Evolutionary conservation across 2,888 invertebrate species (phyloP), one percentile per base, ranked within the genome.

Genomic region (Oxystoma pomonae): DNA sequence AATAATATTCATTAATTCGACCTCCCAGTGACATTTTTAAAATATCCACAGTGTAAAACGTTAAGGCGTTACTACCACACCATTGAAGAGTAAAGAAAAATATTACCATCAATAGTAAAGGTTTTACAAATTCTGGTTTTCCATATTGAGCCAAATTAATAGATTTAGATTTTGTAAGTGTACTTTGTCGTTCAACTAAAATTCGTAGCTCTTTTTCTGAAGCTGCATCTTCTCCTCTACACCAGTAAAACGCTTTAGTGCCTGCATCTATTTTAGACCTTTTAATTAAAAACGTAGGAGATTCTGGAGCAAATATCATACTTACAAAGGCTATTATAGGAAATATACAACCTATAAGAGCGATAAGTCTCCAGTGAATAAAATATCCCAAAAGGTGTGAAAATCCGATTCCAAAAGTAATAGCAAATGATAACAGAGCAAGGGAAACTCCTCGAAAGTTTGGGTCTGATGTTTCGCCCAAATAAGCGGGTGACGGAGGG

Each of bases 11-110:
- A 35, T 63, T 55, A 16, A 66, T 57, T n/a, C n/a, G 16, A 20
- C 57, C 81, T 1, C 87, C 85, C 0, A 89, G 80, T 53, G 81
- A 81, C 18, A 65, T 57, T 61, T 82, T 81, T 58, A 88, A 84
- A 57, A 89, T 86, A 70, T 85, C 82, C 57, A 88, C 87, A 0
- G 88, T 88, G 75, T 90, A 90, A 65, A 88, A 90, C 1, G 86
- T 85, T 0, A 90, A 82, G 0, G 88, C 88, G 67, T 89, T 89
- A 1, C 87, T 85, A 1, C 90, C 90, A 12, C 88, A 86, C 67
- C 89, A 84, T 73, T 90, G 90, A 63, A 86, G 85, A 12, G 86
- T 85, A 16, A 85, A 79, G 72, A 90, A 89, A 69, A 89, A 85
- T 1, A 84, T 75, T 61, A 86, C 84, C 80, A 89, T 83, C 51